Conservation (phyloP, 2,797 vertebrate species). For the Lutra lutra region DNA sequence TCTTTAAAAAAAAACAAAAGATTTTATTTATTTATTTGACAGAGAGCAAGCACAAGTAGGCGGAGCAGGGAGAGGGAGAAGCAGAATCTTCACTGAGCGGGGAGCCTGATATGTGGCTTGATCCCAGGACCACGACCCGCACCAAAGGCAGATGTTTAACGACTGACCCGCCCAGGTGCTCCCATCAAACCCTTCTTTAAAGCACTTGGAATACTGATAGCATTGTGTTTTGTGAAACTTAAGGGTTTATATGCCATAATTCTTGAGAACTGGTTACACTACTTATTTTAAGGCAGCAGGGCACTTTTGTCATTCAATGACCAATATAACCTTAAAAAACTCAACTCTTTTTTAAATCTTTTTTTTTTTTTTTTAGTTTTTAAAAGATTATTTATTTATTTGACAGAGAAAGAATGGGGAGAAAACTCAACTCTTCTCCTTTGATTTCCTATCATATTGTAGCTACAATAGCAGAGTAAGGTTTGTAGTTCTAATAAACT, state of each 20-base stretch:
- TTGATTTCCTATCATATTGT: neutral
- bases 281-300: conserved; percentile 40
- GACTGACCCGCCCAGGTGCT: too few relatives aligned
- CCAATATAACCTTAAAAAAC: neutral
- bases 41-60: too few relatives aligned
- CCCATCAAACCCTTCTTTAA: neutral
- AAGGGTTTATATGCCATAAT: neutral
- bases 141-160: too few relatives aligned
- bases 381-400: too few relatives aligned
- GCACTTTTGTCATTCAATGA: neutral
- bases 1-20: neutral
- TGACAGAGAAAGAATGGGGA: too few relatives aligned
- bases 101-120: too few relatives aligned
- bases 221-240: neutral
- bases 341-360: neutral
- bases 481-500: conserved; percentile 36
- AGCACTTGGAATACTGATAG: neutral
- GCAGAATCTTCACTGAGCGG: too few relatives aligned
- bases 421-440: neutral
- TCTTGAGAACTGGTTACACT: neutral
- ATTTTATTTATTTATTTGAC: too few relatives aligned
- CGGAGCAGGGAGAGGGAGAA: too few relatives aligned
- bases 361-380: too few relatives aligned
- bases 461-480: neutral
- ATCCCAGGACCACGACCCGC: too few relatives aligned